Conservation (phyloP, 2,888 invertebrate genomes). For the Nycteola revayana region DNA sequence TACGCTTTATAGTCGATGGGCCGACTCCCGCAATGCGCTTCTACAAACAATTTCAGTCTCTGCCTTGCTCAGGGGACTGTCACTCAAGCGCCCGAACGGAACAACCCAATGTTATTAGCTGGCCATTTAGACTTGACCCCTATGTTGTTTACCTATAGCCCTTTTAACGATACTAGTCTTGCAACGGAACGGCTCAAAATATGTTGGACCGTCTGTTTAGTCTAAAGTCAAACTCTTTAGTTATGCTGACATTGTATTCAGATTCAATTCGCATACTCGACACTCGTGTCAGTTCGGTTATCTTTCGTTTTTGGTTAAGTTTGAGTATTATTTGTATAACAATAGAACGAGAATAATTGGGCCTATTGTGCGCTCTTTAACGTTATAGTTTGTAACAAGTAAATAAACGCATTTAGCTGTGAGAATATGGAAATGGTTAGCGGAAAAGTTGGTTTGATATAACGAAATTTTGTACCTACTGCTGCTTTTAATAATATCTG, state of each 20-base stretch:
- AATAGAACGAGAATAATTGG: slow-evolving; percentile 28
- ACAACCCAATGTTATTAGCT: slow-evolving; percentile 63
- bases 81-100: slow-evolving; percentile 69
- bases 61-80: slow-evolving; percentile 69
- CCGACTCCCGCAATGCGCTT: slow-evolving; percentile 51
- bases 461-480: no score
- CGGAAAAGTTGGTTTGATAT: no score
- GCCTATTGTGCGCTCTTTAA: slow-evolving; percentile 20
- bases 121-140: slow-evolving; percentile 53
- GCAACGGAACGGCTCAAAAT: slow-evolving; percentile 34
- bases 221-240: slow-evolving; percentile 63
- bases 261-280: slow-evolving; percentile 58
- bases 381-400: slow-evolving; percentile 11
- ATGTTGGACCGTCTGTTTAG: slow-evolving; percentile 44
- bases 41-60: slow-evolving; percentile 59
- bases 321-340: slow-evolving; percentile 27
- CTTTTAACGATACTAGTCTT: slow-evolving; percentile 26
- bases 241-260: slow-evolving; percentile 66
- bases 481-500: no score
- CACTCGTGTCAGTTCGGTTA: slow-evolving; percentile 48
- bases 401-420: no score
- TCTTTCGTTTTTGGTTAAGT: slow-evolving; percentile 43
- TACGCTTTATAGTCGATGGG: slow-evolving; percentile 34
- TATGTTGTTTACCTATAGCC: slow-evolving; percentile 32
- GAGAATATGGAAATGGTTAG: no score